Evolutionary conservation across 2,888 invertebrate genomes (phyloP).

Genomic region (Drosophila flavopinicola): DNA sequence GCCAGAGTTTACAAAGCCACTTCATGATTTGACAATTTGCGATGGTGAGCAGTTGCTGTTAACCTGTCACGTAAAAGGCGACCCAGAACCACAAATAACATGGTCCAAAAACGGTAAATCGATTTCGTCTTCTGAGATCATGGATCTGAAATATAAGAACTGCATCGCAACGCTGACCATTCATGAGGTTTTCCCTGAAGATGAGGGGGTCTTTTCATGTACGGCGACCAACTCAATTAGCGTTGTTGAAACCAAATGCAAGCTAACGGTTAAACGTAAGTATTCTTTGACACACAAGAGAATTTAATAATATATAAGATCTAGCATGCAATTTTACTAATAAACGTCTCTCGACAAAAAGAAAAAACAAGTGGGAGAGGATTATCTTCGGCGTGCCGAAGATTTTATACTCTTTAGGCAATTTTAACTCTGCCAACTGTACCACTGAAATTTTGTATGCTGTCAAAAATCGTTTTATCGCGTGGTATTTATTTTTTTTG

Average conservation of each 20-base stretch:
- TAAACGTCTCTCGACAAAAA: too few species aligned
- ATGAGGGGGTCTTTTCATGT: conserved; percentile 95
- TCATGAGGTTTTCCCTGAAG: conserved; percentile 97
- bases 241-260: conserved; percentile 92
- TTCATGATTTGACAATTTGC: conserved; percentile 90
- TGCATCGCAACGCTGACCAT: conserved; percentile 94
- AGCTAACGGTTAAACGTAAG: conserved; percentile 93
- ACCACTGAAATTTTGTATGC: too few species aligned
- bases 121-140: conserved; percentile 90
- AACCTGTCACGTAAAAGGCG: conserved; percentile 93
- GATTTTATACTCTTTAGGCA: too few species aligned
- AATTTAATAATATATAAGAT: too few species aligned
- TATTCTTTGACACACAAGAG: too few species aligned
- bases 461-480: too few species aligned
- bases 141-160: conserved; percentile 96
- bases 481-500: too few species aligned
- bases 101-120: conserved; percentile 95
- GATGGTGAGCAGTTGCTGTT: conserved; percentile 95
- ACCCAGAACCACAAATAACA: conserved; percentile 95
- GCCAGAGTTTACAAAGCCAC: conserved; percentile 92
- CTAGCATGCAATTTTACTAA: too few species aligned
- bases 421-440: too few species aligned
- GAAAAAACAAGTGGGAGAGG: too few species aligned
- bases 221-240: conserved; percentile 97
- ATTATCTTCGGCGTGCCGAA: too few species aligned